Base-by-base conservation (phyloP, 2,888 invertebrate species). In the Tipula lateralis region DNA sequence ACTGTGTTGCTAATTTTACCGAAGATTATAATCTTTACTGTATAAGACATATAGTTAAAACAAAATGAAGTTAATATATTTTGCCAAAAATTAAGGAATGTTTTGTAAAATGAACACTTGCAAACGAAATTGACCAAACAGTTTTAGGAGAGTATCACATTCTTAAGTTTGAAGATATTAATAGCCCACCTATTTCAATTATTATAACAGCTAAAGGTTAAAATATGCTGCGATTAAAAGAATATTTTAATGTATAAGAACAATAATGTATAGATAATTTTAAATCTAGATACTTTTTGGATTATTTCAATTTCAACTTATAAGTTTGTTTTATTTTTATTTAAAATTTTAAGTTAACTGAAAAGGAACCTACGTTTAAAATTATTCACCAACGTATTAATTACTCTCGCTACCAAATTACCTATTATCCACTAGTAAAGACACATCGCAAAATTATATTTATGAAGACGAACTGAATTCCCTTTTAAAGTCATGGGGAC, bases 141-240 rank as follows among this genome's bases (percentile, higher is more conserved):
- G 2, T n/a, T 9, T 84, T 80, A 19, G 84, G 80, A 29, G 84
- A 34, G 30, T 84, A 66, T 66, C 16, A 44, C 19, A 50, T 84
- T 84, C 30, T 84, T 9, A 24, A 19, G 5, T 50, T 84, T 12
- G 16, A 84, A 34, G 84, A 84, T 19, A 32, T n/a, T n/a, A n/a
- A n/a, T n/a, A n/a, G n/a, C n/a, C n/a, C n/a, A n/a, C n/a, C n/a
- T n/a, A n/a, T 84, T 19, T 80, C 66, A 50, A 50, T 84, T 12
- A 84, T 80, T 9, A 84, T 30, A 84, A 84, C 84, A 4, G 66
- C 84, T 4, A 84, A 66, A 66, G 84, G 84, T 16, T 80, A 80
- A n/a, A n/a, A n/a, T n/a, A n/a, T n/a, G n/a, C n/a, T n/a, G n/a
- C n/a, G n/a, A n/a, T n/a, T n/a, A n/a, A n/a, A n/a, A n/a, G n/a